Evolutionary conservation across 2,797 vertebrate genomes (phyloP).

Genomic region (Sciurus carolinensis): DNA sequence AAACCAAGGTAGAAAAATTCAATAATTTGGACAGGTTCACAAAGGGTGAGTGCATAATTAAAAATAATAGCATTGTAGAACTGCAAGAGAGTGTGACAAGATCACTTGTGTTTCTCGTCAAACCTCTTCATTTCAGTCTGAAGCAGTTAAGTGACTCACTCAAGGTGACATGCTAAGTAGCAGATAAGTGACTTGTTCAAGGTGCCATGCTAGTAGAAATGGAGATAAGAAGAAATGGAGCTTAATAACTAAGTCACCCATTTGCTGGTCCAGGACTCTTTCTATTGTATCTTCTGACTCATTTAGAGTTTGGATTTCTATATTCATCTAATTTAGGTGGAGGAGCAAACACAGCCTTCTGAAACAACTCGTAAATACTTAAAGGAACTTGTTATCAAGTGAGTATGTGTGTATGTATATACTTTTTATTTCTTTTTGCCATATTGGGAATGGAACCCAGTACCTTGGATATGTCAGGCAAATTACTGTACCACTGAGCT

Average conservation of each 20-base stretch:
- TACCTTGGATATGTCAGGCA: not conserved
- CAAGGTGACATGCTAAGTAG: not conserved
- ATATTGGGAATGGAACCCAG: not conserved
- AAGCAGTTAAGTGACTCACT: constrained; percentile 9
- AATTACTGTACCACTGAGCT: not conserved
- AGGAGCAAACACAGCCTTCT: constrained; percentile 25
- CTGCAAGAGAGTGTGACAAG: not conserved
- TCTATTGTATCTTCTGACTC: not conserved
- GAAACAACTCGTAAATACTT: constrained; percentile 48
- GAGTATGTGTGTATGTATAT: not conserved
- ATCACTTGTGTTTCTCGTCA: not conserved
- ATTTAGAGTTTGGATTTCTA: not conserved
- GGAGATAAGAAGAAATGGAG: constrained; percentile 30
- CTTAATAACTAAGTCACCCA: not conserved
- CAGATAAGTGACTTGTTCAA: constrained; percentile 10
- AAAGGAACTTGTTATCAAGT: not conserved
- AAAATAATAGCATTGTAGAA: constrained; percentile 17
- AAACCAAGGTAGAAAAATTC: constrained; percentile 53
- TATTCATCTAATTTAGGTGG: constrained; percentile 34
- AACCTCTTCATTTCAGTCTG: constrained; percentile 29
- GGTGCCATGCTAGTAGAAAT: not conserved
- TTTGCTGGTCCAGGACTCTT: not conserved
- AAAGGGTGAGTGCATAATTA: constrained; percentile 25
- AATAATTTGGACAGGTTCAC: constrained; percentile 32
- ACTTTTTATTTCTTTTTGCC: not conserved